phyloP scores from a whole-genome alignment of 2,113 vertebrate genomes.

The Brachyhypopomus occidentalis region DNA sequence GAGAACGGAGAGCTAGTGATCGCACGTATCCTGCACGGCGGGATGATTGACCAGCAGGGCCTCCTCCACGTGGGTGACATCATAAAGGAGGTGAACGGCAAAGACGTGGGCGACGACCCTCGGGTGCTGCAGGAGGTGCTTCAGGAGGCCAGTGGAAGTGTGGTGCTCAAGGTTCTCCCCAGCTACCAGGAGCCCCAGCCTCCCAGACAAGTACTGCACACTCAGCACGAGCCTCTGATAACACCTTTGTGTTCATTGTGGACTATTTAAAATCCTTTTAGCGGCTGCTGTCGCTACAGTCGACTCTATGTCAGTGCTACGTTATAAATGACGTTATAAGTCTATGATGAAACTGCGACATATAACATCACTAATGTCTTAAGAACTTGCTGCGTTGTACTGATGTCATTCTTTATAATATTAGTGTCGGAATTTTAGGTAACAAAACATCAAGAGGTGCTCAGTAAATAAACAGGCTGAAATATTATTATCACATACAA shows the following conservation, averaged over 20 bases:
- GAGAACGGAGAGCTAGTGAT: slow-evolving; percentile 90
- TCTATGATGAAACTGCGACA: too few species aligned
- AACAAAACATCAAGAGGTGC: too few species aligned
- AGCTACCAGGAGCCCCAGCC: slow-evolving; percentile 90
- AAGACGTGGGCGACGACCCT: slow-evolving; percentile 86
- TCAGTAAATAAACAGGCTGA: too few species aligned
- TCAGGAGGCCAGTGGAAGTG: slow-evolving; percentile 85
- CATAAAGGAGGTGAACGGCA: slow-evolving; percentile 93
- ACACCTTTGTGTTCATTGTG: background rate
- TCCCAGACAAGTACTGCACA: slow-evolving; percentile 79
- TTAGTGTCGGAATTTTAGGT: too few species aligned
- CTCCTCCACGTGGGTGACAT: slow-evolving; percentile 92
- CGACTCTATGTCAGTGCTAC: too few species aligned
- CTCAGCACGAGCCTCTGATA: slow-evolving; percentile 61
- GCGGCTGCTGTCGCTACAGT: too few species aligned
- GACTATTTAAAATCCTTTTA: too few species aligned
- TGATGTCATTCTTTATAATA: too few species aligned
- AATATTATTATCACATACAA: too few species aligned
- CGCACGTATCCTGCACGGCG: slow-evolving; percentile 91
- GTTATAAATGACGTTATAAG: too few species aligned
- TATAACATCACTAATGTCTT: too few species aligned
- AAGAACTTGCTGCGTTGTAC: too few species aligned
- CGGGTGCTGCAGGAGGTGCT: slow-evolving; percentile 87
- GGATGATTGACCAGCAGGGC: slow-evolving; percentile 94
- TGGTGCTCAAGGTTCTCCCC: slow-evolving; percentile 91